Conservation (phyloP, 2,888 invertebrate genomes). For the Drosophila monieri region DNA sequence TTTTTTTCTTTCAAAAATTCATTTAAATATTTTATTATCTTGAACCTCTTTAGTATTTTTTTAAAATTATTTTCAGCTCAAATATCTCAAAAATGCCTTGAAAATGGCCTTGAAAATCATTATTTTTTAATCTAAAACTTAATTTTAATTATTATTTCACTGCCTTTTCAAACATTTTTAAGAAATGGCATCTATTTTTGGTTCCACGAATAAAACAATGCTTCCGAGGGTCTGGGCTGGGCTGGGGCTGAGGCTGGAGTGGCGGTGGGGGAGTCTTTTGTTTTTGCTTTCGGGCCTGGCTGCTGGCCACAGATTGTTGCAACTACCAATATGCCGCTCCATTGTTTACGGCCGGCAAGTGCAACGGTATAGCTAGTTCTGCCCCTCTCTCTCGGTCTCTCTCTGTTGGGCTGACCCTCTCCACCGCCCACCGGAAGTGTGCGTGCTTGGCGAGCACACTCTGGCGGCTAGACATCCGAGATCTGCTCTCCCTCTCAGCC, state of each 20-base stretch:
- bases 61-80: no score
- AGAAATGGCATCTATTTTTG: not conserved
- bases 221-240: not conserved
- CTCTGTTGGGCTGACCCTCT: not conserved
- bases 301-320: constrained; percentile 50
- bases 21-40: no score
- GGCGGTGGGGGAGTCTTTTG: constrained; percentile 24
- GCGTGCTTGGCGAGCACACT: constrained; percentile 24
- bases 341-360: constrained; percentile 68
- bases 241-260: not conserved
- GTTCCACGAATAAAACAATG: not conserved
- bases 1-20: no score
- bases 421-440: constrained; percentile 42
- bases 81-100: no score
- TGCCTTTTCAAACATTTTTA: no score
- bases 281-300: constrained; percentile 18
- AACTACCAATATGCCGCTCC: constrained; percentile 51
- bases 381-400: not conserved
- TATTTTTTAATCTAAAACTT: no score
- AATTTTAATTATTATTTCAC: no score
- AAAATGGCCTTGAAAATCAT: no score
- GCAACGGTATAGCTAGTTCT: constrained; percentile 29
- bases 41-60: no score
- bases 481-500: constrained; percentile 21
- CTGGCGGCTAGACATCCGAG: constrained; percentile 15